These are phyloP conservation scores for Plectrocnemia conspersa DNA, from an alignment of 1,140 invertebrate species.

Conservation along the genomic window DNA sequence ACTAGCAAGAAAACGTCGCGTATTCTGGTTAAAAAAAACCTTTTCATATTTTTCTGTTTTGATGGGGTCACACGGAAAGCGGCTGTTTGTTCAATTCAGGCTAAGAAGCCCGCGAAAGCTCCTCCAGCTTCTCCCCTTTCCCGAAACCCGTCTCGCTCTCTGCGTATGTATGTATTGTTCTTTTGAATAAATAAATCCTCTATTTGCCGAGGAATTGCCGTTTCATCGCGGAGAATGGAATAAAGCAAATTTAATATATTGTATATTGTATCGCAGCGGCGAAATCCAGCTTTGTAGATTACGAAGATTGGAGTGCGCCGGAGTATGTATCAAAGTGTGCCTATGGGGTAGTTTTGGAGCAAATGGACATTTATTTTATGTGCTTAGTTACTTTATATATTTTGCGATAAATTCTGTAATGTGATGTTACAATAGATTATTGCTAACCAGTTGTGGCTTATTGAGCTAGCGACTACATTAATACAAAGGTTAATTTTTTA, in stretches of 20 bases:
- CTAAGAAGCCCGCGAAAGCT: constrained; percentile 20
- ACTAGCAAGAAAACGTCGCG: not conserved
- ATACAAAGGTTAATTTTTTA: no score
- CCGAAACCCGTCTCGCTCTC: constrained; percentile 2
- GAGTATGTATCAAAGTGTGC: no score
- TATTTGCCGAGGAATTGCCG: constrained; percentile 32
- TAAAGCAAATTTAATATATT: constrained; percentile 32
- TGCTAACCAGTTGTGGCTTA: no score
- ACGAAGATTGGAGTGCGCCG: constrained; percentile 15
- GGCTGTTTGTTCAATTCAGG: constrained; percentile 31
- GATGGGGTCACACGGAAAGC: constrained; percentile 16
- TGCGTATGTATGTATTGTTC: constrained; percentile 30
- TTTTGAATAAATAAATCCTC: constrained; percentile 35
- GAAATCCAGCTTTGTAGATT: constrained; percentile 28
- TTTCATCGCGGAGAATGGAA: constrained; percentile 23
- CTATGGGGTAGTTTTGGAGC: no score
- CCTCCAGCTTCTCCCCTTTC: constrained; percentile 16
- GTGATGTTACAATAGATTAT: no score
- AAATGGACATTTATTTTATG: no score
- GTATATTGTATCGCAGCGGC: not conserved
- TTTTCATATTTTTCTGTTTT: constrained; percentile 29
- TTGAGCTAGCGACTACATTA: no score
- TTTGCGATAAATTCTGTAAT: no score
- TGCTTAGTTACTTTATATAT: no score
- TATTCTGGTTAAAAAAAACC: constrained; percentile 20